Percentiles rank a stretch among this genome's conserved stretches.
These are phyloP conservation scores for Drosophila putrida DNA, from an alignment of 2,888 invertebrate genomes.

Conservation along the genomic window DNA sequence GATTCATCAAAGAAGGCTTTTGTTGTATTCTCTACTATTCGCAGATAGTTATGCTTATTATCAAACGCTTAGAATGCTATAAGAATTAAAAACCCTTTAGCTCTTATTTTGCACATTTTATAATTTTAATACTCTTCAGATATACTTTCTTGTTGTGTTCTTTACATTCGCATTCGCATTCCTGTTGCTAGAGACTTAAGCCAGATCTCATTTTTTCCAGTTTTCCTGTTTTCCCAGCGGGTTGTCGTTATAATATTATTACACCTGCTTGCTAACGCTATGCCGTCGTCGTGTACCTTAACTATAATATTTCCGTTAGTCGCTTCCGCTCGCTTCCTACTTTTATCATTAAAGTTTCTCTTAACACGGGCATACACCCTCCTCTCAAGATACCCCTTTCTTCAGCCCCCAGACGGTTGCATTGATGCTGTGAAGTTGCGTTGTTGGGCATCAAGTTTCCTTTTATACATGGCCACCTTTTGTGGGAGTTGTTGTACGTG, in stretches of 20 bases:
- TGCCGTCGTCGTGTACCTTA: slow-evolving; percentile 19
- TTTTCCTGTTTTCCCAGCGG: slow-evolving; percentile 30
- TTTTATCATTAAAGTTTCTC: slow-evolving; percentile 74
- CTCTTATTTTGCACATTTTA: background rate
- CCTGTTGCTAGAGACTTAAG: slow-evolving; percentile 1
- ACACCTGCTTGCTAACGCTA: slow-evolving; percentile 39
- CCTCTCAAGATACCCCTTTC: background rate
- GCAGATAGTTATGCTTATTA: background rate
- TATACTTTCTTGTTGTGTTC: background rate
- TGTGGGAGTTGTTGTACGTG: slow-evolving; percentile 38
- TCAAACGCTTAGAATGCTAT: background rate
- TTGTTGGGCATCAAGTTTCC: slow-evolving; percentile 19
- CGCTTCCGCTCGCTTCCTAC: slow-evolving; percentile 33
- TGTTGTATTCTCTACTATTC: background rate
- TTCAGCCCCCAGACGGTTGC: background rate
- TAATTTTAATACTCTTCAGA: background rate
- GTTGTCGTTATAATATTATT: slow-evolving; percentile 46
- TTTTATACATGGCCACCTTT: slow-evolving; percentile 15
- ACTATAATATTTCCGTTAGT: slow-evolving; percentile 50
- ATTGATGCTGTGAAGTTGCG: slow-evolving; percentile 8
- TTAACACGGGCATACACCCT: no score
- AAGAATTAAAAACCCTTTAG: background rate
- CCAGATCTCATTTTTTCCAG: background rate
- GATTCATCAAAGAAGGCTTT: no score
- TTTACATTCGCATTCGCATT: background rate